A percentile compares a stretch with the other conserved stretches of the same genome.
Conservation (phyloP, 2,888 invertebrate genomes). For the Deroplatys truncata region DNA sequence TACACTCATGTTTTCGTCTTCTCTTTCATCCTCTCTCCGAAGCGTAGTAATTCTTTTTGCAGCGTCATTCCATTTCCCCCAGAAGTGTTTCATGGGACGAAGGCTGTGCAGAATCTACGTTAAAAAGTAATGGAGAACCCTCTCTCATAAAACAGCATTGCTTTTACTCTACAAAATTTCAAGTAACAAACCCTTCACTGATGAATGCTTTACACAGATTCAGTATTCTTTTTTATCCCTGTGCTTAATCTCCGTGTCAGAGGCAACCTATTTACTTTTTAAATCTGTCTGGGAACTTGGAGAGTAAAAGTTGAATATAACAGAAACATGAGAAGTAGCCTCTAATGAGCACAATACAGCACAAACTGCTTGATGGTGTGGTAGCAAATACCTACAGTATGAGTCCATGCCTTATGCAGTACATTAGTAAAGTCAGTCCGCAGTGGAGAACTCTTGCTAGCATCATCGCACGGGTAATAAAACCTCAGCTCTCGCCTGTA, state of each 20-base stretch:
- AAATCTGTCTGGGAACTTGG: not conserved
- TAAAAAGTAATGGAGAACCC: not conserved
- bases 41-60: not conserved
- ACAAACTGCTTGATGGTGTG: no score
- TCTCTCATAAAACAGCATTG: not conserved
- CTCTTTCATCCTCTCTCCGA: not conserved
- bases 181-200: not conserved
- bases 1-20: not conserved
- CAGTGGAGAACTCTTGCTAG: no score
- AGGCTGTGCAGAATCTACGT: not conserved
- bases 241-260: not conserved
- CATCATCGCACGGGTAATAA: no score
- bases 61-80: not conserved
- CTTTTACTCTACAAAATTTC: not conserved
- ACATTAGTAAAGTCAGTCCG: no score
- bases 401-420: no score
- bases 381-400: no score
- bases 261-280: not conserved
- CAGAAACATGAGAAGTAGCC: not conserved
- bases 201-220: not conserved
- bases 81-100: not conserved
- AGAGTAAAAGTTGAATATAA: not conserved
- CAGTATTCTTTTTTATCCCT: not conserved
- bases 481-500: no score
- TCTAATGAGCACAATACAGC: no score